Evolutionary conservation across 2,888 invertebrate species (phyloP), one percentile per base, ranked within the genome.

Genomic region (Synergus japonicus): DNA sequence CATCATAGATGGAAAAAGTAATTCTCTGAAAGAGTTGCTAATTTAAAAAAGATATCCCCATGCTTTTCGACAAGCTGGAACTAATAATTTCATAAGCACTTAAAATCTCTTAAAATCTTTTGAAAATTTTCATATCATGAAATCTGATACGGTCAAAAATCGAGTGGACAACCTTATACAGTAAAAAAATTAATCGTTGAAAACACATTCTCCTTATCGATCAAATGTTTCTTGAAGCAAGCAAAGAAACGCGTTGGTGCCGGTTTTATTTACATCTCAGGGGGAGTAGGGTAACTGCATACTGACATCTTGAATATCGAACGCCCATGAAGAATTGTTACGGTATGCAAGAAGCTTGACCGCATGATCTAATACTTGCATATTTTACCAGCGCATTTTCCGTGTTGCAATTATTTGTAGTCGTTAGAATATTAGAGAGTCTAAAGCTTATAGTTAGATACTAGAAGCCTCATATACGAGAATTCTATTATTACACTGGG

Each of bases 401-500:
- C 54, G 37, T 73, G 78, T 82, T 83, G 84, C 85, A 86, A 86
- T 84, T 86, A 85, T 80, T 83, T 81, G 83, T 78, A 79, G 82
- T 85, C 83, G 86, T 85, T 85, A 86, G 85, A 82, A 88, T 83
- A 87, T 88, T 87, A 87, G 87, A 86, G 86, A 87, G 85, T 87
- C 87, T 87, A 86, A 37, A 87, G 87, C 83, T 82, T 90, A 90
- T 87, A 90, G 89, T 89, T 89, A 88, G 88, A 87, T 82, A 87
- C 88, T 91, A 90, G 88, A 89, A 89, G 87, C 86, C 87, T 89
- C 88, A 88, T 90, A 90, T 88, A 90, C 91, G 89, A 90, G 90
- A 88, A 89, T 90, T 91, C 91, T 91, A 91, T 91, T 91, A 91
- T 91, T 91, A 91, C 87, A 85, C 88, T 86, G 87, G 88, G 88